A percentile compares a stretch with the other conserved stretches of the same genome.
Evolutionary conservation across 2,888 invertebrate species (phyloP).

Genomic region (Choristoneura rosaceana): DNA sequence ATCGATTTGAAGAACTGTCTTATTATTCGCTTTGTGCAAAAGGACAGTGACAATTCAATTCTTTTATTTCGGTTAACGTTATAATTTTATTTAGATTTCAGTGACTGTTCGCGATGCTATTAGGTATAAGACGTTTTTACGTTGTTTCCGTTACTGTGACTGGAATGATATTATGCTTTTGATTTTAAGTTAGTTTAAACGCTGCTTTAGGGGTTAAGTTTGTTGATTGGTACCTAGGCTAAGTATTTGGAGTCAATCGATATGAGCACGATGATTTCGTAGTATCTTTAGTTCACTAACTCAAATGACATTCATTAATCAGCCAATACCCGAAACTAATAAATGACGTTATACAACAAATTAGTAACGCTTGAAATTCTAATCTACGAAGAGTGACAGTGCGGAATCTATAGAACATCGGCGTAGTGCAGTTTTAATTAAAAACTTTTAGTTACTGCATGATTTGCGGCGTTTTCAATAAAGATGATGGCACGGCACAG

Average conservation of each 20-base stretch:
- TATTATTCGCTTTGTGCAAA: slow-evolving; percentile 7
- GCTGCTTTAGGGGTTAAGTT: neutral
- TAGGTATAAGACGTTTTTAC: neutral
- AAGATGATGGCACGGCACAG: slow-evolving; percentile 48
- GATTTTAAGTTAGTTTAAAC: neutral
- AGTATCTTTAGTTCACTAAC: neutral
- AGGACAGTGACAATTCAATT: slow-evolving; percentile 5
- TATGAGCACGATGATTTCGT: slow-evolving; percentile 14
- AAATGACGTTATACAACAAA: slow-evolving; percentile 71
- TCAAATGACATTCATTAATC: slow-evolving; percentile 38
- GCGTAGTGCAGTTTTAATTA: slow-evolving; percentile 74
- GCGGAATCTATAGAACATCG: slow-evolving; percentile 67
- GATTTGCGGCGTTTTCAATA: slow-evolving; percentile 69
- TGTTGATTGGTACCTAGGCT: too few species aligned
- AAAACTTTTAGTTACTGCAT: slow-evolving; percentile 75
- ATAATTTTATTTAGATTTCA: slow-evolving; percentile 1
- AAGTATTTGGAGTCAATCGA: neutral
- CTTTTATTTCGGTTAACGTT: neutral
- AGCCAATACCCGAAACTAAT: slow-evolving; percentile 69
- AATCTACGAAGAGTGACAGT: slow-evolving; percentile 76
- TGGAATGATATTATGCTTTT: neutral
- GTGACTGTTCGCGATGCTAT: neutral
- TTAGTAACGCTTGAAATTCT: slow-evolving; percentile 75
- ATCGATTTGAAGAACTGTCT: slow-evolving; percentile 25
- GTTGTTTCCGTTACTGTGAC: neutral